Percentiles rank a stretch among this genome's conserved stretches.
Evolutionary conservation across 2,113 vertebrate species (phyloP).

Genomic region (Drymodes brunneopygia): DNA sequence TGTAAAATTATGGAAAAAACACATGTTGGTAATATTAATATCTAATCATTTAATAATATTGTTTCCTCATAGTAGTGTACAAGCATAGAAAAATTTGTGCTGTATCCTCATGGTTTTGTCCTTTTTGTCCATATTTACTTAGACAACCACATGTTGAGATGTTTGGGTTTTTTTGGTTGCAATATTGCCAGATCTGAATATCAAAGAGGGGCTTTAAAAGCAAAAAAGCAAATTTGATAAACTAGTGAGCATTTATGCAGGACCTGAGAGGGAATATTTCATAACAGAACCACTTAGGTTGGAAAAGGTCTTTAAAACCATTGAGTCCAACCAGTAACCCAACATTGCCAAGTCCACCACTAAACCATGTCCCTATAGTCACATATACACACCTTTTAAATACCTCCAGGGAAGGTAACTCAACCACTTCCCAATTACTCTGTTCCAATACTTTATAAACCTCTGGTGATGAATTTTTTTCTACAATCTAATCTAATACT

Average conservation of each 20-base stretch:
- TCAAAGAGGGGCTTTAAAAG: neutral
- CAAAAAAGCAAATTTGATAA: neutral
- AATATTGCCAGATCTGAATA: neutral
- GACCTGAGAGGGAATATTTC: neutral
- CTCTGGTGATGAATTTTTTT: neutral
- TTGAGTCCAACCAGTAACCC: neutral
- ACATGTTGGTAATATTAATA: neutral
- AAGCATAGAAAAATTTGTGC: neutral
- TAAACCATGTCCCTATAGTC: neutral
- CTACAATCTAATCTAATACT: neutral
- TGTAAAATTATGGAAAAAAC: neutral
- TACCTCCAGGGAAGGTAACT: neutral
- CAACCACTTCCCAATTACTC: neutral
- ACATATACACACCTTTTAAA: neutral
- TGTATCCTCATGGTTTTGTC: neutral
- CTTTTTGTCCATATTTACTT: neutral
- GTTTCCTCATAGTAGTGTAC: neutral
- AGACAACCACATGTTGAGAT: neutral
- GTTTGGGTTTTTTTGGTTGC: accelerated
- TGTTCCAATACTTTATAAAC: neutral
- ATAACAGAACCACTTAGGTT: neutral
- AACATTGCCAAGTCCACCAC: neutral
- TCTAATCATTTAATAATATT: neutral
- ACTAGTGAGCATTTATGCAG: neutral
- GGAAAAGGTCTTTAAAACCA: neutral